Evolutionary conservation across 1,140 invertebrate genomes (phyloP), one percentile per base, ranked within the genome.

Genomic region (Eciton burchellii): DNA sequence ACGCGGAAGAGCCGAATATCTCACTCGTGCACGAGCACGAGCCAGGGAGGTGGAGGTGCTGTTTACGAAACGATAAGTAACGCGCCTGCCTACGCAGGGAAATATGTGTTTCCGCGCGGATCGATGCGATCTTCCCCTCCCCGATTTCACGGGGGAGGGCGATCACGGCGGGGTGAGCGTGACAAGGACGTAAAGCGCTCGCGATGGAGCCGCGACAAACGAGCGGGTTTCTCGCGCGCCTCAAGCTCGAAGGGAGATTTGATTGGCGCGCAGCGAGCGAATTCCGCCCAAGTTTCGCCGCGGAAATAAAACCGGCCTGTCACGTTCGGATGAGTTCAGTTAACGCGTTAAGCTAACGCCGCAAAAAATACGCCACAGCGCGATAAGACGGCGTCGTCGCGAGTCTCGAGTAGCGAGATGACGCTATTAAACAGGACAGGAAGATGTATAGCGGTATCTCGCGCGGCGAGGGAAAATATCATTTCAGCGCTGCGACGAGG

Each of bases 51-150:
- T 41, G 47, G 14, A 60, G 21, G 5, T n/a, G 29, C 59, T 76
- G 45, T 79, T 68, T 79, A 70, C 65, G 49, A 49, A 43, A 57
- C 49, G 74, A 45, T 68, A 74, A 62, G 68, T 66, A 77, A 68
- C 68, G 56, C 49, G 63, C n/a, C n/a, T n/a, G n/a, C n/a, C n/a
- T n/a, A n/a, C n/a, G n/a, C n/a, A 70, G 63, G 56, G 56, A 79
- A 79, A 79, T 79, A 79, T 79, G 56, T 68, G 49, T 79, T 8
- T 66, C 29, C n/a, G n/a, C n/a, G n/a, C n/a, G n/a, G 35, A 21
- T 68, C 74, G 24, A 68, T 79, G 68, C 26, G 45, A 79, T 47
- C 68, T 68, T 68, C 68, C 11, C 11, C 24, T 12, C 11, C 29
- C 62, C 16, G 21, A 21, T 41, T 63, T 56, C 29, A 21, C 14